Conservation (phyloP, 1,140 invertebrate species). For the Megalonaias nervosa region DNA sequence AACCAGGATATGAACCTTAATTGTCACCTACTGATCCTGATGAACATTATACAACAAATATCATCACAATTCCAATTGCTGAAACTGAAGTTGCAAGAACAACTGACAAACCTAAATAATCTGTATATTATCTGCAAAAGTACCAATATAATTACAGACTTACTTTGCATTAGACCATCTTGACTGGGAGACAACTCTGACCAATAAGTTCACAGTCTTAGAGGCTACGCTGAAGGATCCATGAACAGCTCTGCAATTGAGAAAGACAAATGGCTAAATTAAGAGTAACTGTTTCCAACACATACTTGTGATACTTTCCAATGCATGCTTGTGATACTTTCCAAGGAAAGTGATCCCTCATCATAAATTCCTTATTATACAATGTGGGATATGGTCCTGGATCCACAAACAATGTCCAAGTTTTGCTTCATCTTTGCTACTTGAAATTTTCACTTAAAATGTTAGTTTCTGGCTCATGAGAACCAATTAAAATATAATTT, state of each 20-base stretch:
- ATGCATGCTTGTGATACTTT: not conserved
- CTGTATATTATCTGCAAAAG: not conserved
- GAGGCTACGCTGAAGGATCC: constrained; percentile 61
- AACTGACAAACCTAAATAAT: not conserved
- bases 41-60: not conserved
- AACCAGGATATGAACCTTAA: not conserved
- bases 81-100: not conserved
- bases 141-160: constrained; percentile 16
- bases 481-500: too few species aligned
- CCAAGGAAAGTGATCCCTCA: not conserved
- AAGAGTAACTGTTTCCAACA: not conserved
- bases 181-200: constrained; percentile 57
- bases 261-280: too few species aligned
- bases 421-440: not conserved
- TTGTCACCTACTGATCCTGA: not conserved
- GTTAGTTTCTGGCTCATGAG: not conserved
- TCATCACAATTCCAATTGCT: not conserved
- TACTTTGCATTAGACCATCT: constrained; percentile 66
- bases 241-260: constrained; percentile 47
- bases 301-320: not conserved
- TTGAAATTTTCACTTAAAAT: not conserved
- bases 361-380: not conserved
- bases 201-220: constrained; percentile 58
- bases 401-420: not conserved
- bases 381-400: not conserved